Evolutionary conservation across 2,888 invertebrate species (phyloP), one percentile per base, ranked within the genome.

Genomic region (Hofmannophila pseudospretella): DNA sequence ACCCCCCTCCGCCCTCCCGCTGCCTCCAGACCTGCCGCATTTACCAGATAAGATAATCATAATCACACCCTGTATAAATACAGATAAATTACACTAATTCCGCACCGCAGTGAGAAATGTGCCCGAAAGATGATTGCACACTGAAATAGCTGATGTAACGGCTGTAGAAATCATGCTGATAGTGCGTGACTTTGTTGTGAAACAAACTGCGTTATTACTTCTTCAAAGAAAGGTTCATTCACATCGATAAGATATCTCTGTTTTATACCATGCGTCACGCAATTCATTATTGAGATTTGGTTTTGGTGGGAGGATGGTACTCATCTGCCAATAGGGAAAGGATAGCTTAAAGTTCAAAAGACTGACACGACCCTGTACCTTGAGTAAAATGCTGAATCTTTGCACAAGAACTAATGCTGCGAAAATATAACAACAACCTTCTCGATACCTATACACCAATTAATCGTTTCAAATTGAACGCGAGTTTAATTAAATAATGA

Each of bases 61-160:
- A 61, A 66, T 60, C 63, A 47, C 42, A 45, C 39, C 49, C 52
- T 73, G 68, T 75, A 74, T 76, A 67, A 71, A 67, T 73, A 72
- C 61, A 57, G 58, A 70, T 66, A 58, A 47, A 30, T 31, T 41
- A 49, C 37, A 23, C 36, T 45, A 45, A 52, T 44, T 13, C n/a
- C n/a, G n/a, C n/a, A 12, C 12, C 28, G 2, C 7, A 11, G 12
- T 28, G 11, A 9, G 8, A 23, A n/a, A 9, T 7, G 23, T 23
- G 9, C 8, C 2, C 7, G 8, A 23, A 7, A 9, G 23, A 9
- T 8, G 7, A n/a, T 27, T 5, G 7, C 14, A n/a, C 5, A 13
- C n/a, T 30, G 30, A 30, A 28, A 30, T 30, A 7, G 5, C 10
- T 16, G n/a, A 30, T 19, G 30, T 16, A 30, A 30, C 14, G 7